Evolutionary conservation across 2,888 invertebrate species (phyloP), one percentile per base, ranked within the genome.

Genomic region (Spisula subtruncata): DNA sequence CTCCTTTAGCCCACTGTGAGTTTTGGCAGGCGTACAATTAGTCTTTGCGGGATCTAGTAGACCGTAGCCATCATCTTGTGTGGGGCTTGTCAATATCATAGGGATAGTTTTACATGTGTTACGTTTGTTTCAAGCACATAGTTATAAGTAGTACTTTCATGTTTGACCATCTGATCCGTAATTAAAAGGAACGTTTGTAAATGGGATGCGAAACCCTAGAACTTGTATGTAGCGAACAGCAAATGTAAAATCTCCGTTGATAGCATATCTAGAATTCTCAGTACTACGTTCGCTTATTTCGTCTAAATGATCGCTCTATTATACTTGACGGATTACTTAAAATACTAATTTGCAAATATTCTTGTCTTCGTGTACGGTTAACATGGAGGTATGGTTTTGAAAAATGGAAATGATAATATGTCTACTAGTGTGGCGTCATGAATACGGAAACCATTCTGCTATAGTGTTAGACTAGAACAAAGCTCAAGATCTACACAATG

Each of bases 11-110:
- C 25, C 48, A 35, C 89, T 83, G 86, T 87, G 75, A 83, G 56
- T 89, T 85, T 89, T 89, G 89, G 89, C 89, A 86, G 29, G 35
- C 12, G 16, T 48, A 71, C 85, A 85, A 85, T 54, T 66, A 85
- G 82, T 82, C 79, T 51, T 51, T 85, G 71, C 46, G 66, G 18
- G 84, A 56, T 51, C 8, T 80, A 32, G 35, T 81, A n/a, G n/a
- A n/a, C n/a, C n/a, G n/a, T n/a, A 14, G 60, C 81, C 86, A 18
- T 35, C 81, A 41, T 35, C 79, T 41, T 79, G 48, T 79, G 48
- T n/a, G 48, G n/a, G 71, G 66, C 48, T 71, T 41, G 32, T 48
- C 35, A 20, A 29, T 29, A 54, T 46, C 71, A 16, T 14, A 20
- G 25, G 16, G 29, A n/a, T 32, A 29, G 46, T 83, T 83, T 14